Conservation (phyloP, 2,888 invertebrate genomes). For the Yponomeuta evonymella region DNA sequence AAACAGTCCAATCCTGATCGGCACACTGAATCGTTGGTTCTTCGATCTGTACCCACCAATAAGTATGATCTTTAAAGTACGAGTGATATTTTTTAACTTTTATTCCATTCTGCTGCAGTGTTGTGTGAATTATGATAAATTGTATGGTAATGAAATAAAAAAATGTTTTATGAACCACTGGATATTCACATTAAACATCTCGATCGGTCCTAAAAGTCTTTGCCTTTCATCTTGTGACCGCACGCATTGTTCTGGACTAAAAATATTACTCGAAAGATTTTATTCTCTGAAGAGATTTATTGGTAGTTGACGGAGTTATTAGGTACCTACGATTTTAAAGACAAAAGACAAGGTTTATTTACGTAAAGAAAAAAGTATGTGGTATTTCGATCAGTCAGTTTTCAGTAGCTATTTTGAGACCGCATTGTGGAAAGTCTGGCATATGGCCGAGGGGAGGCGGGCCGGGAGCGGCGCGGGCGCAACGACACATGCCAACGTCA, state of each 20-base stretch:
- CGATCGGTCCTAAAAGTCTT: not conserved
- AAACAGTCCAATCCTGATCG: no score
- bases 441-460: constrained; percentile 42
- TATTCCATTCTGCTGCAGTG: constrained; percentile 60
- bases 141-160: not conserved
- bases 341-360: constrained; percentile 23
- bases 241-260: not conserved
- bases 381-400: constrained; percentile 38
- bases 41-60: not conserved
- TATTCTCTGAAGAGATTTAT: not conserved
- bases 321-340: not conserved
- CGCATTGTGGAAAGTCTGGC: constrained; percentile 70
- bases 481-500: constrained; percentile 69
- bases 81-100: constrained; percentile 32
- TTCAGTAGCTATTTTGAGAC: constrained; percentile 57
- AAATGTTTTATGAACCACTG: not conserved
- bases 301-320: not conserved
- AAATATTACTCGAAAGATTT: not conserved
- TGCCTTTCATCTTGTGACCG: not conserved
- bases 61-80: not conserved
- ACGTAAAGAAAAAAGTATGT: constrained; percentile 44
- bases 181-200: not conserved
- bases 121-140: constrained; percentile 36
- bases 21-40: no score
- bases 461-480: constrained; percentile 20